phyloP scores from a whole-genome alignment of 2,113 vertebrate genomes.

The Sapayoa aenigma region DNA sequence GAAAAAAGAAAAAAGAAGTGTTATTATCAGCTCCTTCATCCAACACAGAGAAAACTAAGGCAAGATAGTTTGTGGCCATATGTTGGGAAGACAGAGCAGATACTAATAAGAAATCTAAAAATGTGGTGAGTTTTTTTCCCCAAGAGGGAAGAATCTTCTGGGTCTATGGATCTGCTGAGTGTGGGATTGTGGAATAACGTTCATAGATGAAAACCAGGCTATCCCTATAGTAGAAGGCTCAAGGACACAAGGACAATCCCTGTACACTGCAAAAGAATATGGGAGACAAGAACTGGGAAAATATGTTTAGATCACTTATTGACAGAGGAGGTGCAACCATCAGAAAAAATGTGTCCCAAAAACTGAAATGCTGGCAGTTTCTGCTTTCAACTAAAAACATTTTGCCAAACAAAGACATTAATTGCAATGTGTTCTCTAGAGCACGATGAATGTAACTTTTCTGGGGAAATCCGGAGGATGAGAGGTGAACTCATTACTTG shows the following conservation, averaged over 20 bases:
- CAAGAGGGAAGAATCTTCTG: neutral
- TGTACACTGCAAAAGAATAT: neutral
- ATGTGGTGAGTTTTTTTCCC: accelerated
- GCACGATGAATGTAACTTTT: neutral
- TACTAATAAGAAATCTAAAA: neutral
- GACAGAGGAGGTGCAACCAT: neutral
- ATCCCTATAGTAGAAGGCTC: neutral
- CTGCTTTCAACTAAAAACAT: neutral
- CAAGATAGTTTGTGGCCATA: neutral
- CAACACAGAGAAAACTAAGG: neutral
- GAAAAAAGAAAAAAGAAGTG: accelerated
- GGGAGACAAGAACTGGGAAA: neutral
- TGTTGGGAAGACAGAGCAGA: neutral
- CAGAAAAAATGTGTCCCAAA: neutral
- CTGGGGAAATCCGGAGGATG: neutral
- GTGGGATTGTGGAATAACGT: neutral
- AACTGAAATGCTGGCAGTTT: neutral
- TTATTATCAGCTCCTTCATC: neutral
- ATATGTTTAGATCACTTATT: neutral
- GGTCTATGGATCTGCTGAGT: neutral
- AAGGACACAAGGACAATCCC: neutral
- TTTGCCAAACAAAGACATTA: neutral
- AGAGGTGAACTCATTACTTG: neutral
- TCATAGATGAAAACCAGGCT: neutral
- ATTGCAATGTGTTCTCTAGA: neutral